Conservation (phyloP, 2,797 vertebrate species). For the Rhinatrema bivittatum region DNA sequence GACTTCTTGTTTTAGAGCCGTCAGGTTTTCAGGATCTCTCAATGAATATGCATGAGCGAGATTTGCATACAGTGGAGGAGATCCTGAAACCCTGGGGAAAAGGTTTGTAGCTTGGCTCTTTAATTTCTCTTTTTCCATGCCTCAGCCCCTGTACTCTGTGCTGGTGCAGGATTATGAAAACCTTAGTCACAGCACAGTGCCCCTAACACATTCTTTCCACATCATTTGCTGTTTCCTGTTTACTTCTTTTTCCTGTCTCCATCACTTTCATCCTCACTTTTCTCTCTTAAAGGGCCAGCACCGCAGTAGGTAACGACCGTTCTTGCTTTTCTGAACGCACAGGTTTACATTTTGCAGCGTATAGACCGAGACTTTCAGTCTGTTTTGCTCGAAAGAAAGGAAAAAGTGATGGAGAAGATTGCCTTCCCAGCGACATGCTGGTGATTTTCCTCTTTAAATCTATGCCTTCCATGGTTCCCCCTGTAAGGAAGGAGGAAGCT, state of each 20-base stretch:
- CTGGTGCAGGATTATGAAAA: slow-evolving; percentile 12
- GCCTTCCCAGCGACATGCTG: background rate
- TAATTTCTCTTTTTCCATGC: too few relatives aligned
- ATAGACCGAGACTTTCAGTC: too few relatives aligned
- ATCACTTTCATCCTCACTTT: slow-evolving; percentile 15
- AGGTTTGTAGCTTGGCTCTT: too few relatives aligned
- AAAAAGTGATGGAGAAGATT: background rate
- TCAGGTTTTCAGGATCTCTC: too few relatives aligned
- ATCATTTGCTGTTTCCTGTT: slow-evolving; percentile 20
- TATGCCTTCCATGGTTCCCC: background rate
- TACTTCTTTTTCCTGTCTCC: slow-evolving; percentile 13
- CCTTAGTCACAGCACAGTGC: slow-evolving; percentile 11
- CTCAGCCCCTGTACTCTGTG: too few relatives aligned
- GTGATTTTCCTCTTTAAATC: background rate
- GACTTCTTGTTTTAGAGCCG: too few relatives aligned
- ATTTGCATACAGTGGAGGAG: too few relatives aligned
- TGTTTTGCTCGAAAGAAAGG: background rate
- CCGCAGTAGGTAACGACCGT: too few relatives aligned
- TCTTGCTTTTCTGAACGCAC: too few relatives aligned
- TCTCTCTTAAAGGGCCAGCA: slow-evolving; percentile 9
- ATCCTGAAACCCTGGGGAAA: too few relatives aligned
- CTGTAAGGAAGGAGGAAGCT: slow-evolving; percentile 43
- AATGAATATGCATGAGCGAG: too few relatives aligned
- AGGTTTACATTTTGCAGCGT: too few relatives aligned
- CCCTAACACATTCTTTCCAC: slow-evolving; percentile 21